These are phyloP conservation scores for Leptopterna dolabrata DNA, from an alignment of 2,888 invertebrate genomes.

Conservation along the genomic window DNA sequence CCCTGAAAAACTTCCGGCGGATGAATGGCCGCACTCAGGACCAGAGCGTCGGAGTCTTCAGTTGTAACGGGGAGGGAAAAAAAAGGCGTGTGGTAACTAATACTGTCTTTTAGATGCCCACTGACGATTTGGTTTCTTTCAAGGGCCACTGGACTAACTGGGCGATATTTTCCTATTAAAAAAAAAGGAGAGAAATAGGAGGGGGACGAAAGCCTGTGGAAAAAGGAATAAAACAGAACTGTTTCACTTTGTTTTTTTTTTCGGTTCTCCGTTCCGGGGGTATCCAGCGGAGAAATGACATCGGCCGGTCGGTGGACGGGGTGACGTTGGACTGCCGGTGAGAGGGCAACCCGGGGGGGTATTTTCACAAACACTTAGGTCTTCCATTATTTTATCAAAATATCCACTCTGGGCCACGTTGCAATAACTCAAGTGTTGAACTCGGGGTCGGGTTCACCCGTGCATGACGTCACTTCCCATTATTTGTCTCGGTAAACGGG, in stretches of 20 bases:
- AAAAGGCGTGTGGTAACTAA: conserved; percentile 7
- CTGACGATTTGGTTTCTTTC: conserved; percentile 20
- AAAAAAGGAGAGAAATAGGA: background rate
- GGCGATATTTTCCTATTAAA: conserved; percentile 36
- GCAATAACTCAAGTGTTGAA: conserved; percentile 47
- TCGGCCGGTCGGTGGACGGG: background rate
- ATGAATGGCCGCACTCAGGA: background rate
- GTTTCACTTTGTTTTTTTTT: background rate
- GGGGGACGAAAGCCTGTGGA: background rate
- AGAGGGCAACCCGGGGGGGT: conserved; percentile 22
- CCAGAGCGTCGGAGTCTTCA: background rate
- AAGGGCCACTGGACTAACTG: conserved; percentile 17
- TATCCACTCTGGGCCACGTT: conserved; percentile 49
- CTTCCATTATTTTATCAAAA: conserved; percentile 53
- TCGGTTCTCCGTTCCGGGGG: background rate
- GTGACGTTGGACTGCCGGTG: background rate
- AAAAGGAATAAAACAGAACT: background rate
- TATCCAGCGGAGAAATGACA: conserved; percentile 23
- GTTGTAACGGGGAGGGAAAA: background rate
- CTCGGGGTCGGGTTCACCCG: conserved; percentile 33
- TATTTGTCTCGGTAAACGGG: conserved; percentile 51
- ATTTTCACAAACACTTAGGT: conserved; percentile 53
- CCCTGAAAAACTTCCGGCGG: background rate
- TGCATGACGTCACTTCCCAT: conserved; percentile 54
- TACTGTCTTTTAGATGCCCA: background rate